Conservation (phyloP, 2,888 invertebrate genomes). For the Acanthococcus lagerstroemiae region DNA sequence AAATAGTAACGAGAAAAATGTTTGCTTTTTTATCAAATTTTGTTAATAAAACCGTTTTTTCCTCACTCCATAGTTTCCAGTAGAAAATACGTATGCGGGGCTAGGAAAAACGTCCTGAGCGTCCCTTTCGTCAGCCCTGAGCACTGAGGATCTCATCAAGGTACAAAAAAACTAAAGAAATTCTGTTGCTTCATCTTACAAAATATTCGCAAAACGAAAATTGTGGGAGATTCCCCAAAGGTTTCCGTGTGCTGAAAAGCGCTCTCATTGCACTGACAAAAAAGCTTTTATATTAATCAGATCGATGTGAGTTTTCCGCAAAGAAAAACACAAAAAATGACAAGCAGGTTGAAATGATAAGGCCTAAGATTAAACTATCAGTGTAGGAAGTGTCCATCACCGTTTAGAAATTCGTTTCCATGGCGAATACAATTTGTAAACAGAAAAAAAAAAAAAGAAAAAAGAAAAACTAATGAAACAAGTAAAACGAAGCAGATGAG, state of each 20-base stretch:
- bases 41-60: no score
- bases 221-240: no score
- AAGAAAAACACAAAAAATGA: neutral
- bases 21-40: no score
- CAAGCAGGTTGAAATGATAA: neutral
- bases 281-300: neutral
- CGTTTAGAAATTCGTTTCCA: slow-evolving; percentile 23
- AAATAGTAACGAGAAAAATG: no score
- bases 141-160: no score
- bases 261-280: no score
- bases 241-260: no score
- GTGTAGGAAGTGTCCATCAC: slow-evolving; percentile 13
- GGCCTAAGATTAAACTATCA: neutral
- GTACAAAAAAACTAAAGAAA: neutral
- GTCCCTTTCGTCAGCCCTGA: no score
- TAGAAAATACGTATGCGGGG: no score
- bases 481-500: no score
- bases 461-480: neutral
- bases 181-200: neutral
- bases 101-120: no score
- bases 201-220: neutral
- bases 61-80: no score
- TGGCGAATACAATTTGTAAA: slow-evolving; percentile 19
- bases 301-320: neutral
- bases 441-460: slow-evolving; percentile 7